Evolutionary conservation across 2,113 vertebrate species (phyloP).

Genomic region (Toxotes chatareus): DNA sequence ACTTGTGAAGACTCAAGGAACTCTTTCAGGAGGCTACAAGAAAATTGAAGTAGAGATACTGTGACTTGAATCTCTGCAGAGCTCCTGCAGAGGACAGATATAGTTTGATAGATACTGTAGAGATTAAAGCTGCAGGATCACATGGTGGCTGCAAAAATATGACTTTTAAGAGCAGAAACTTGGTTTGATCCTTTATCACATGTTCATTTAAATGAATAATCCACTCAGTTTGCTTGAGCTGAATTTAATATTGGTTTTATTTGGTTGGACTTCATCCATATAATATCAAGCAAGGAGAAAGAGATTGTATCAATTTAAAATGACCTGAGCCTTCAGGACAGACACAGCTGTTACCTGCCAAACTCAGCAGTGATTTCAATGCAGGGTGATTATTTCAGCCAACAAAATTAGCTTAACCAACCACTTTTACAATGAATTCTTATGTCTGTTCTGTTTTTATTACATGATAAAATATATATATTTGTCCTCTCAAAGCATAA

Average conservation of each 20-base stretch:
- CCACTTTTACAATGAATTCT: not conserved
- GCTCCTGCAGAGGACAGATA: slow-evolving; percentile 17
- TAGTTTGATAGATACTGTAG: slow-evolving; percentile 19
- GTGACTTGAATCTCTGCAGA: slow-evolving; percentile 17
- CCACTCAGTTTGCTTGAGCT: not conserved
- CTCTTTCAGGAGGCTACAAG: slow-evolving; percentile 23
- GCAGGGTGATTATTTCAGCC: not conserved
- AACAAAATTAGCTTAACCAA: slow-evolving; percentile 1
- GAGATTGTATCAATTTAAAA: slow-evolving; percentile 15
- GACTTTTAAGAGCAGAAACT: slow-evolving; percentile 4
- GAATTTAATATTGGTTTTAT: not conserved
- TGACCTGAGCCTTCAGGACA: not conserved
- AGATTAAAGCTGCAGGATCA: slow-evolving; percentile 41
- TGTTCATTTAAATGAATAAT: slow-evolving; percentile 8
- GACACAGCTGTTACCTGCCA: slow-evolving; percentile 16
- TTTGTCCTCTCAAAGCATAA: too few relatives aligned
- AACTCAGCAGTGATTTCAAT: not conserved
- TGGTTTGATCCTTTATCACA: not conserved
- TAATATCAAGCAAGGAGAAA: not conserved
- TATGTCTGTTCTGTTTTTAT: not conserved
- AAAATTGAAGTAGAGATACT: slow-evolving; percentile 13
- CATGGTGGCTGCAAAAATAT: not conserved
- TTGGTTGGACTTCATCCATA: not conserved
- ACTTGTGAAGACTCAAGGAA: slow-evolving; percentile 14
- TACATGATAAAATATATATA: not conserved